Base-by-base conservation (phyloP, 2,113 vertebrate genomes). In the Astur gentilis region DNA sequence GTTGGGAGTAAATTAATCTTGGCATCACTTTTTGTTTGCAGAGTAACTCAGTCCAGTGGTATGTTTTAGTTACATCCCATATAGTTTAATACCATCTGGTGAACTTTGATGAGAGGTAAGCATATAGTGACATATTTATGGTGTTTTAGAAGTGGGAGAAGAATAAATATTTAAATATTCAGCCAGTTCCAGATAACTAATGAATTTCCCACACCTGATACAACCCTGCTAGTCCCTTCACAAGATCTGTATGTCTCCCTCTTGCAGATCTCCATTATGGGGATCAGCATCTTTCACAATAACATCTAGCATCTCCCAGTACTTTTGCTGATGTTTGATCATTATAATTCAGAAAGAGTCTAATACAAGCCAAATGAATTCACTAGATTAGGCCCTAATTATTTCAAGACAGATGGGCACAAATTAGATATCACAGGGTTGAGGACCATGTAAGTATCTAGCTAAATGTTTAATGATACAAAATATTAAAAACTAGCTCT, bases 371-470 rank as follows among this genome's bases (percentile, higher is more conserved):
- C 71, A 19, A 15, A 14, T 57, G 62, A 83, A 83, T 84, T 69
- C 49, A 25, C 20, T 34, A 34, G 54, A 76, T 94, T 36, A 72
- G 62, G 58, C 66, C 66, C 78, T 85, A 65, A 89, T 69, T 52
- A 67, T 78, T 82, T 72, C 49, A 17, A 65, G 90, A 47, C 93
- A 97, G 84, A 94, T 87, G 87, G 91, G 78, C 58, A 50, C 88
- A 87, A 79, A 96, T 96, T 8, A 72, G 70, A 31, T 47, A 69
- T 60, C 57, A 7, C 40, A 58, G 71, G 49, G 44, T 34, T 90
- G 88, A 85, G 94, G 62, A 38, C n/a, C 32, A 14, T 34, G 26
- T 13, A 27, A 84, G 87, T 27, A 21, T 31, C 9, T 3, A 36
- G 76, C 66, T 89, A 80, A 95, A 90, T 77, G 76, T 90, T 90